Conservation (phyloP, 2,888 invertebrate genomes). For the Plemyria rubiginata region DNA sequence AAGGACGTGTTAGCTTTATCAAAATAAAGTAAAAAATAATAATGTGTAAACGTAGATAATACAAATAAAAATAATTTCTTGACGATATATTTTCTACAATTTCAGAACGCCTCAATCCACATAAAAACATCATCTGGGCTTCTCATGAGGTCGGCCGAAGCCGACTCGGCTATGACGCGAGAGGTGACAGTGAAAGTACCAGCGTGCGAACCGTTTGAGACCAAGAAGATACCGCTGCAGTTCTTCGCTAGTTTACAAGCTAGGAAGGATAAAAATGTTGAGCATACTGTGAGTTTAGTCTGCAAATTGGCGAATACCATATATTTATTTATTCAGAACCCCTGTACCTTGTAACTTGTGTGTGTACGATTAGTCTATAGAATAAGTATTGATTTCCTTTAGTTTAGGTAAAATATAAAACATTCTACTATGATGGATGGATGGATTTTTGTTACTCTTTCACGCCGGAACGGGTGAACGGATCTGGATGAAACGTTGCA, state of each 20-base stretch:
- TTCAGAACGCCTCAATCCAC: conserved; percentile 85
- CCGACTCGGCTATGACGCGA: conserved; percentile 63
- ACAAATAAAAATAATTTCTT: too few species aligned
- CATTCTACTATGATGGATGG: too few species aligned
- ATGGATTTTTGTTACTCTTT: too few species aligned
- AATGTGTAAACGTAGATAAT: too few species aligned
- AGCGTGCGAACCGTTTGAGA: conserved; percentile 87
- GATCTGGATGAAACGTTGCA: too few species aligned
- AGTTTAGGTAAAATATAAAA: too few species aligned
- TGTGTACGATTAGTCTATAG: too few species aligned
- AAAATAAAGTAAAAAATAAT: too few species aligned
- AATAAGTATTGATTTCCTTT: too few species aligned
- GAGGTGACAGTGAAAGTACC: conserved; percentile 84
- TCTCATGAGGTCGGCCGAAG: conserved; percentile 75
- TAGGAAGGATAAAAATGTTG: conserved; percentile 87
- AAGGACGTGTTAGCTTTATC: too few species aligned
- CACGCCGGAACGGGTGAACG: too few species aligned
- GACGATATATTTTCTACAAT: neutral
- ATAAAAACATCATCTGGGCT: conserved; percentile 89
- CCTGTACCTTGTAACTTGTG: too few species aligned
- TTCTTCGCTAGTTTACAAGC: conserved; percentile 91
- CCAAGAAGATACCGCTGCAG: conserved; percentile 85
- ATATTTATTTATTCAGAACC: neutral
- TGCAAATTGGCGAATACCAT: neutral
- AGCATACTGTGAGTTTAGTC: conserved; percentile 86